Evolutionary conservation across 2,888 invertebrate genomes (phyloP), one percentile per base, ranked within the genome.

Genomic region (Callimorpha dominula): DNA sequence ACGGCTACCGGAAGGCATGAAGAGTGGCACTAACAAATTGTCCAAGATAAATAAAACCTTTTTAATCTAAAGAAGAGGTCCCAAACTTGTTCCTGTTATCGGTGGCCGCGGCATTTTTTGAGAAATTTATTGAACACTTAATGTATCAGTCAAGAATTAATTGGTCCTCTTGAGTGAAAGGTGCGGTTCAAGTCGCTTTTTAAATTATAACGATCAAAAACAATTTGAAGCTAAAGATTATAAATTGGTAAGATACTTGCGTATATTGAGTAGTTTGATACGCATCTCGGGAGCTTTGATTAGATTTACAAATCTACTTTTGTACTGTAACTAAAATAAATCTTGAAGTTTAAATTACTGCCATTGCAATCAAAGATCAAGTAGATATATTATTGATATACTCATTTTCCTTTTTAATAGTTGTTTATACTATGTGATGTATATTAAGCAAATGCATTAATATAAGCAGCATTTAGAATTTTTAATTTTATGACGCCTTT

Each of bases 11-110:
- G 92, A 94, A 92, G 89, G 90, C 92, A 87, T 86, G 85, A 88
- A 88, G 88, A 93, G 92, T 95, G 95, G 92, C 95, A 94, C 90
- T 94, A 94, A 95, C 95, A 94, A 95, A 95, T 95, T 95, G 93
- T 92, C 86, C 88, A 91, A 94, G 94, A 95, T 95, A 95, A 94
- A 95, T 94, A 94, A 94, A 93, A 91, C 90, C 91, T 93, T 92
- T 93, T 94, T 92, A 93, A 93, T 90, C 88, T 87, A 86, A 87
- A 87, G 89, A 90, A 89, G 93, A 91, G 85, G 88, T 89, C 88
- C 87, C 88, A 86, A 89, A 90, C 91, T 85, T 87, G 92, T 89
- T 88, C 87, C 80, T 86, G 86, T 90, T 93, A 93, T 93, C 93
- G 87, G 75, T 78, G 76, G 79, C 79, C 77, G 83, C 88, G 84